Evolutionary conservation across 2,113 vertebrate species (phyloP).

Genomic region (Pontoporia blainvillei): DNA sequence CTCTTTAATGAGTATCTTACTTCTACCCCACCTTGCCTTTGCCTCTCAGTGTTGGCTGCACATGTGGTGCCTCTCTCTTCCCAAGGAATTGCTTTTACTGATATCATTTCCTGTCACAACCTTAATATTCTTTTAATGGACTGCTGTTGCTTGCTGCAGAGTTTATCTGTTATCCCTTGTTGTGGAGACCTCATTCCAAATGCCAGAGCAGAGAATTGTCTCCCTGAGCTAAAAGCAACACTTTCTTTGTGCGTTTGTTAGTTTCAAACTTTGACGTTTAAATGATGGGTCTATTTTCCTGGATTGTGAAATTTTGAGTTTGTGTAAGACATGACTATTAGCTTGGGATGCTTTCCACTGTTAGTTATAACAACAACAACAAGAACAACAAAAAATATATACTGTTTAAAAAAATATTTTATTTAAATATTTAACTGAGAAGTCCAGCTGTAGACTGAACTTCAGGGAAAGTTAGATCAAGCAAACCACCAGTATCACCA

Average conservation of each 20-base stretch:
- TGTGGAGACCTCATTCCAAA: slow-evolving; percentile 74
- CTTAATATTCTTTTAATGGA: slow-evolving; percentile 85
- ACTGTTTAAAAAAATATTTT: neutral
- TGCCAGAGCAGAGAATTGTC: slow-evolving; percentile 55
- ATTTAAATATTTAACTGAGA: neutral
- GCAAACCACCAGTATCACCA: neutral
- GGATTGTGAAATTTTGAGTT: neutral
- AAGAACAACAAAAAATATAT: neutral
- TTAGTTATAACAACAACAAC: neutral
- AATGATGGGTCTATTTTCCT: neutral
- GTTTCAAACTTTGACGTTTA: slow-evolving; percentile 44
- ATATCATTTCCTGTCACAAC: slow-evolving; percentile 76
- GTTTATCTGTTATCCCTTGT: slow-evolving; percentile 82
- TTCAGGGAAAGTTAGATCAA: neutral
- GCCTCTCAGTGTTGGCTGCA: slow-evolving; percentile 59
- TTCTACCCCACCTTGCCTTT: slow-evolving; percentile 39
- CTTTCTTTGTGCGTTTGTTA: neutral
- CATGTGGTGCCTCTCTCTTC: slow-evolving; percentile 77
- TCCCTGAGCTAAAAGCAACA: slow-evolving; percentile 37
- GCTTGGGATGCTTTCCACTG: neutral
- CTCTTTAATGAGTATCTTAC: slow-evolving; percentile 79
- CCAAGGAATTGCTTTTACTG: slow-evolving; percentile 75
- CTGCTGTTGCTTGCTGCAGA: slow-evolving; percentile 75
- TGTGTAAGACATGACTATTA: neutral
- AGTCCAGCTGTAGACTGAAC: neutral